Conservation (phyloP, 2,888 invertebrate genomes). For the Glyphotaelius pellucidus region DNA sequence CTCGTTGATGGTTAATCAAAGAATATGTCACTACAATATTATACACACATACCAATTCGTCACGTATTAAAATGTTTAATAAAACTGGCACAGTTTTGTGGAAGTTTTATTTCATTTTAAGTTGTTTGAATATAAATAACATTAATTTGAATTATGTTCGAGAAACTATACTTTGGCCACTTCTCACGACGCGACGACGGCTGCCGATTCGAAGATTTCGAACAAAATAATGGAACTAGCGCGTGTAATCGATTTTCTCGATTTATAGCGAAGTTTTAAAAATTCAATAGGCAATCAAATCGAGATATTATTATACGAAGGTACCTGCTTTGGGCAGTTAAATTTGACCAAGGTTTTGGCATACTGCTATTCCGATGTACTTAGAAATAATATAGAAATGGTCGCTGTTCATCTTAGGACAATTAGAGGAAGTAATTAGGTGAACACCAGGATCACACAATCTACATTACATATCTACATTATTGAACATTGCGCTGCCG, state of each 20-base stretch:
- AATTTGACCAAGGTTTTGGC: background rate
- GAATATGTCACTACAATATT: too few species aligned
- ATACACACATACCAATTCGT: background rate
- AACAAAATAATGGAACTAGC: background rate
- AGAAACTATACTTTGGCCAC: background rate
- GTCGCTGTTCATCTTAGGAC: background rate
- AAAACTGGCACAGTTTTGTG: background rate
- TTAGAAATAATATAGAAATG: background rate
- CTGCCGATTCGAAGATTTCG: background rate
- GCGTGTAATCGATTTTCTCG: background rate
- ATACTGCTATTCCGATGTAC: background rate
- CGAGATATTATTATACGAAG: background rate
- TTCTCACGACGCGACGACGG: background rate
- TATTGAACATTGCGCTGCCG: too few species aligned
- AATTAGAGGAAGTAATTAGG: background rate
- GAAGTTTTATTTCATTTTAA: background rate
- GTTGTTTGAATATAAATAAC: background rate
- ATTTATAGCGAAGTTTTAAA: background rate
- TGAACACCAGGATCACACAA: background rate
- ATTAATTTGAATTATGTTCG: background rate
- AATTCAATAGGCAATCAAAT: background rate
- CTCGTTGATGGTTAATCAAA: too few species aligned
- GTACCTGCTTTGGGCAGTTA: background rate
- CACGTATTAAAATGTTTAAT: background rate
- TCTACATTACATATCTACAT: too few species aligned